Evolutionary conservation across 2,888 invertebrate species (phyloP).

Genomic region (Ceriagrion tenellum): DNA sequence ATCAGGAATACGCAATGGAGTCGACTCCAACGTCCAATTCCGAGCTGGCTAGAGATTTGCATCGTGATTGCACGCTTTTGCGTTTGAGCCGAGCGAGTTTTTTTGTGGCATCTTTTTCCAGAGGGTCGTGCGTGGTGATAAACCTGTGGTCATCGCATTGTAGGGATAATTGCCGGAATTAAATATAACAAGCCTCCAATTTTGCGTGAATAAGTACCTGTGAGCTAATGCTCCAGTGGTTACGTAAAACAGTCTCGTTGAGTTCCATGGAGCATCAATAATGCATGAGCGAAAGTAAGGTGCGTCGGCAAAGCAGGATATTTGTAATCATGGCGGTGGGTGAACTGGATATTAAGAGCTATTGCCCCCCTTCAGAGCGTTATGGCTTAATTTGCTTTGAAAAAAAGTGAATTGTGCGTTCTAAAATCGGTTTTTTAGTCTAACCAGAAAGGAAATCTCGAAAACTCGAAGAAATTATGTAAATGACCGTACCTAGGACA

Average conservation of each 20-base stretch:
- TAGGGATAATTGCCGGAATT: background rate
- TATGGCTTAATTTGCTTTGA: background rate
- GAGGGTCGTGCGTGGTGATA: background rate
- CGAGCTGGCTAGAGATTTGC: background rate
- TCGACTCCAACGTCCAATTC: background rate
- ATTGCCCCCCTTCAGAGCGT: background rate
- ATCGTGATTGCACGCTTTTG: background rate
- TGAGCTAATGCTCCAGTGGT: background rate
- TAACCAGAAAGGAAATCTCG: background rate
- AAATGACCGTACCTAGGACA: background rate
- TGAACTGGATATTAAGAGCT: background rate
- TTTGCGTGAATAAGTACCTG: background rate
- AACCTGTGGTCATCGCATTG: background rate
- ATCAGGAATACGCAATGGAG: background rate
- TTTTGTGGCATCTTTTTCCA: background rate
- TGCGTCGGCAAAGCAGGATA: background rate
- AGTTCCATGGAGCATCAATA: background rate
- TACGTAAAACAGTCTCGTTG: background rate
- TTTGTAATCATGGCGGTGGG: background rate
- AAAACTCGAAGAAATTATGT: background rate
- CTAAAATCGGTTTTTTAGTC: background rate
- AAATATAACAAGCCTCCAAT: constrained; percentile 39
- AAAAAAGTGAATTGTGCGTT: background rate
- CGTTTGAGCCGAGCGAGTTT: background rate
- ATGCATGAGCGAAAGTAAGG: constrained; percentile 9